Conservation (phyloP, 2,888 invertebrate species). For the Cabera pusaria region DNA sequence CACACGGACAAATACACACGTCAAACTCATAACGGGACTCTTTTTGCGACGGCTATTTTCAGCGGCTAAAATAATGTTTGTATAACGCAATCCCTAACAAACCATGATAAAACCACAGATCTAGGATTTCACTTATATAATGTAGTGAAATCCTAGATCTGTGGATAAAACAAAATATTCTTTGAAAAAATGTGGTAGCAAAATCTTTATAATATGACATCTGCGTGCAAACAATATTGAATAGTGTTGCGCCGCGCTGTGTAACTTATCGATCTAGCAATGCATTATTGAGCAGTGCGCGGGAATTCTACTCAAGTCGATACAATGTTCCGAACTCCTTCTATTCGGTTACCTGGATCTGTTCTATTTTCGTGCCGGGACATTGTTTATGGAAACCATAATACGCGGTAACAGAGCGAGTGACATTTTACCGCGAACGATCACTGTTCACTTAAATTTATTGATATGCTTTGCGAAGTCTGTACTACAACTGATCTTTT, state of each 20-base stretch:
- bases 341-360: conserved; percentile 54
- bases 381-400: conserved; percentile 76
- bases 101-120: no score
- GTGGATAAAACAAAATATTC: no score
- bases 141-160: no score
- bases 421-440: conserved; percentile 61
- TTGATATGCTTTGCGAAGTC: conserved; percentile 21
- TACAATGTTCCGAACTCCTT: conserved; percentile 41
- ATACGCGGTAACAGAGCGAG: conserved; percentile 51
- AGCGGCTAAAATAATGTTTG: no score
- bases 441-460: conserved; percentile 36
- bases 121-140: no score
- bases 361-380: conserved; percentile 65
- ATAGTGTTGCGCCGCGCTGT: conserved; percentile 52
- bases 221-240: conserved; percentile 44
- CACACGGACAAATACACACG: no score
- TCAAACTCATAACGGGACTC: no score
- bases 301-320: conserved; percentile 47
- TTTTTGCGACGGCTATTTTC: no score
- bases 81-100: no score
- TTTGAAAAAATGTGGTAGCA: no score
- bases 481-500: no score
- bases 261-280: conserved; percentile 66
- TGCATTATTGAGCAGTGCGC: conserved; percentile 72
- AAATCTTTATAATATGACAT: conserved; percentile 25